Evolutionary conservation across 1,140 invertebrate genomes (phyloP), one percentile per base, ranked within the genome.

Genomic region (Homarus americanus): DNA sequence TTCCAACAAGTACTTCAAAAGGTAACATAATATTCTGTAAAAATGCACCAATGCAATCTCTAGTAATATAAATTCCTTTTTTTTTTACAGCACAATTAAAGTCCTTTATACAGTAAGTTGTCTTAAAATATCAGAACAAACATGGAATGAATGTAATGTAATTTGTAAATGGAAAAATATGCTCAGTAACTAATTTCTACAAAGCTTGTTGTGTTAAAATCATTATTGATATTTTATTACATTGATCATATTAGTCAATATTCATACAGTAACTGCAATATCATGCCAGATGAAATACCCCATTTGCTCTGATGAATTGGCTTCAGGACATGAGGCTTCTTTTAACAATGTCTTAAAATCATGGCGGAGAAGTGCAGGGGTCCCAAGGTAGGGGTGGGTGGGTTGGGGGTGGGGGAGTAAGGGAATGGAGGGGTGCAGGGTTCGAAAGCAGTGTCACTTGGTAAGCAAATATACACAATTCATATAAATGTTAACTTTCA

Each of bases 401-500:
- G 73, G 24, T 76, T 34, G 34, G 34, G n/a, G 40, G 73, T n/a
- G 24, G 44, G 79, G 78, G 28, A 82, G 79, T 32, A 53, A 34
- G 79, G 79, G 32, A 63, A 20, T 63, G 53, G 44, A 32, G 63
- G 63, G 63, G n/a, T 32, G 63, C 63, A 69, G 63, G 63, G 63
- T 32, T 69, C n/a, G 63, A 69, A 69, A 69, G 28, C 63, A 69
- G 63, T 69, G 28, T 69, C n/a, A 32, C 5, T 69, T 32, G n/a
- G n/a, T 24, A 69, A 32, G 63, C 63, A 69, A 10, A 69, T 69
- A 69, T 69, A 69, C 63, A 69, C 63, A 69, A 28, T 69, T 69
- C n/a, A 69, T 32, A 69, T 28, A 32, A 69, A 24, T 69, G 63
- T 32, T 24, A 69, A 28, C 10, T 69, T 69, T 69, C n/a, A 69